Conservation (phyloP, 2,888 invertebrate genomes). For the Erpobdella octoculata region DNA sequence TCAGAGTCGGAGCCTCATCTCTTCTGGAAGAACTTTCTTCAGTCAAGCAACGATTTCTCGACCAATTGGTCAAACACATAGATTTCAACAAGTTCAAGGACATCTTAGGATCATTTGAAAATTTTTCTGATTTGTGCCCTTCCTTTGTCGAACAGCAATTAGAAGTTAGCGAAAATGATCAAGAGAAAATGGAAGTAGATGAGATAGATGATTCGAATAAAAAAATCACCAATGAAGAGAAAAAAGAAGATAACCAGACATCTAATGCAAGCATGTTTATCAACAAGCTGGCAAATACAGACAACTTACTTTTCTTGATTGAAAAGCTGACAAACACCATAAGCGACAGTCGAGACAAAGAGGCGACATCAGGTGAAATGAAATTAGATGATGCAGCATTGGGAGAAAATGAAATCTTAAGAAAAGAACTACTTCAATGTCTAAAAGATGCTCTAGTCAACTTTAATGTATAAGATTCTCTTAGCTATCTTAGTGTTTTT, state of each 20-base stretch:
- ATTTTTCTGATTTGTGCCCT: neutral
- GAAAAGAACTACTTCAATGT: neutral
- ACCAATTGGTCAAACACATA: neutral
- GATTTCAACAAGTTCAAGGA: constrained; percentile 2
- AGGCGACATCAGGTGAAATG: neutral
- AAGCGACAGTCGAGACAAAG: neutral
- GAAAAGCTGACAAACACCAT: constrained; percentile 4
- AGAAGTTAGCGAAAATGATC: neutral
- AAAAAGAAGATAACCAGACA: neutral
- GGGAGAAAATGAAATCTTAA: neutral
- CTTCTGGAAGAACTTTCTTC: neutral
- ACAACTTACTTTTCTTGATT: neutral
- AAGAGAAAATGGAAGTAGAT: neutral
- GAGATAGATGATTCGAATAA: neutral
- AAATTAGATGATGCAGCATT: too few relatives aligned
- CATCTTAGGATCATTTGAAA: neutral
- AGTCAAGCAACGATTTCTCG: neutral
- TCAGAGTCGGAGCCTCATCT: neutral
- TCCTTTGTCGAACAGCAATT: too few relatives aligned
- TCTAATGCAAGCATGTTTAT: neutral
- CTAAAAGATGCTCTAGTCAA: constrained; percentile 8
- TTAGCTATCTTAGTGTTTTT: neutral
- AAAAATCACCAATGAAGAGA: too few relatives aligned
- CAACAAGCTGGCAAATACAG: neutral
- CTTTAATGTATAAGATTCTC: neutral